A percentile compares a stretch with the other conserved stretches of the same genome.
phyloP scores from a whole-genome alignment of 1,140 invertebrate species.

The Lepidurus packardi region DNA sequence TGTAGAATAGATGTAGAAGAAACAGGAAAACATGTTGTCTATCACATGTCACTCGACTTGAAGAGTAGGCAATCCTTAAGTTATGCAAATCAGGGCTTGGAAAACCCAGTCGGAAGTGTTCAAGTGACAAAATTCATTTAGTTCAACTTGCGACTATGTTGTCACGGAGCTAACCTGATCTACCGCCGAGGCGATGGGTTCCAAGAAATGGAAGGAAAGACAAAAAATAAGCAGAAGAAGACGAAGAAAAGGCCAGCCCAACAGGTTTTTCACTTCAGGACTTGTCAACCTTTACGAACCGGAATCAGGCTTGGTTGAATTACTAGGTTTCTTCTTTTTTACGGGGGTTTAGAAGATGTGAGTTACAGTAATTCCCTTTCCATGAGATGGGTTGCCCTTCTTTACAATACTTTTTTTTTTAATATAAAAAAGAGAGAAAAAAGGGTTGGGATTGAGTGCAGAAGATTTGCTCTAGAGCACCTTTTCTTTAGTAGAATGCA shows the following conservation, averaged over 20 bases:
- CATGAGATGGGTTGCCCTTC: too few species aligned
- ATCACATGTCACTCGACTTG: background rate
- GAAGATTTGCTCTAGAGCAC: background rate
- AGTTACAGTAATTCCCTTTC: background rate
- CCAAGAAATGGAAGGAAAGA: background rate
- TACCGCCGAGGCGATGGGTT: background rate
- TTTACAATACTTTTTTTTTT: too few species aligned
- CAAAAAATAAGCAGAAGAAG: background rate
- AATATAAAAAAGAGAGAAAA: background rate
- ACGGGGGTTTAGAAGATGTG: background rate
- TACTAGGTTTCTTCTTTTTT: background rate
- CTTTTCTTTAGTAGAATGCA: background rate
- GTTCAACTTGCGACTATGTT: background rate
- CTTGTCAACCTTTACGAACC: slow-evolving; percentile 9
- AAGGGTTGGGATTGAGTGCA: background rate
- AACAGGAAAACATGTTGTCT: background rate
- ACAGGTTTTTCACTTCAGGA: slow-evolving; percentile 21
- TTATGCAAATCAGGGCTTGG: slow-evolving; percentile 4
- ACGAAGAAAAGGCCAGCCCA: background rate
- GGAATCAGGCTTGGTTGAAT: slow-evolving; percentile 18
- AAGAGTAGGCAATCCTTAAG: background rate
- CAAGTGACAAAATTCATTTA: background rate
- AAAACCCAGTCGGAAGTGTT: background rate
- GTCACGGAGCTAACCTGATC: background rate
- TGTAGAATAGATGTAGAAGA: too few species aligned